Base-by-base conservation (phyloP, 2,797 vertebrate species). In the Oreortyx pictus region DNA sequence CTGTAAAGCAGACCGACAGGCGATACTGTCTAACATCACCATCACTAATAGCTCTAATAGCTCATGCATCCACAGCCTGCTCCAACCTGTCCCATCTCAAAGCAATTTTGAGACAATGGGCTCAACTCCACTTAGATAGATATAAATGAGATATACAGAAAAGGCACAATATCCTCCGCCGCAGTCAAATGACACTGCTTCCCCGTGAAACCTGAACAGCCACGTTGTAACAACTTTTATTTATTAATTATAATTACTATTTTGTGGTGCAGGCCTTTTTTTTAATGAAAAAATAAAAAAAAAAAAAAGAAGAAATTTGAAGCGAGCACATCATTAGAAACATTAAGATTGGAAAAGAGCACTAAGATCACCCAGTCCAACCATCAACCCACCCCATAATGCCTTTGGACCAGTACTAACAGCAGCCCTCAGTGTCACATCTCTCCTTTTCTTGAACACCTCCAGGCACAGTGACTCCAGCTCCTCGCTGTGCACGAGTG, bases 11-110 rank as follows among this genome's bases (percentile, higher is more conserved):
- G 87, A 96, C 86, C 65, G 70, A 90, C 87, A 88, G 86, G 91
- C 8, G 78, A 96, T 88, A 85, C 61, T 92, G 86, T 91, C 94
- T 94, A 96, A 95, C 84, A 94, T 71, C 70, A 44, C 6, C 91
- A 96, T 86, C 81, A 72, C 93, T 94, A 93, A 96, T 96, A 95
- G 83, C 90, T 92, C 73, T 82, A 90, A 94, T 91, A 93, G 93
- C 92, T 96, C 92, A 95, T 95, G 62, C 66, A 95, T 94, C 92
- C 27, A 13, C 70, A 85, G 78, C 59, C 59, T 95, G 90, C 85
- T 93, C 86, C 79, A 74, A 86, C 83, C 56, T 16, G 24, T 56
- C 61, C 88, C 82, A 82, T 68, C 93, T 92, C 86, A 87, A 86
- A 88, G 89, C 79, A 80, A 90, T 93, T 92, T 85, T 49, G 79